Conservation (phyloP, 2,113 vertebrate genomes). For the Cavia porcellus region DNA sequence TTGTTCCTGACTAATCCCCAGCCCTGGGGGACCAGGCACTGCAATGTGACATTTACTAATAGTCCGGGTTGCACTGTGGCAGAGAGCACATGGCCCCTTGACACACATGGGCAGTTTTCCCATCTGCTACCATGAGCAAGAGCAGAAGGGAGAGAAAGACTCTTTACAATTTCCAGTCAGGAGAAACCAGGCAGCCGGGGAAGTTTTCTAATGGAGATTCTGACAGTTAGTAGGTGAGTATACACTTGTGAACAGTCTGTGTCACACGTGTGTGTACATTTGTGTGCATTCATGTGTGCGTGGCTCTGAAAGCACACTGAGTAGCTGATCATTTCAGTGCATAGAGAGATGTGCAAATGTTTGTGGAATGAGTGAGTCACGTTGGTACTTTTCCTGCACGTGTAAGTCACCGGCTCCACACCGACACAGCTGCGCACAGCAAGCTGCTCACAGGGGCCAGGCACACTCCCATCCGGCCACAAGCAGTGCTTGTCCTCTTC, state of each 20-base stretch:
- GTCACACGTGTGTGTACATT: not conserved
- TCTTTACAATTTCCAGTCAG: not conserved
- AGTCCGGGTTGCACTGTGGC: conserved; percentile 45
- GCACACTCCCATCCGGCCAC: too few relatives aligned
- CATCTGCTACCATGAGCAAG: conserved; percentile 62
- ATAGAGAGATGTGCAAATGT: not conserved
- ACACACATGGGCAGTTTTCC: conserved; percentile 61
- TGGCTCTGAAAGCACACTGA: not conserved
- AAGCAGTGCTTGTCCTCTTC: not conserved
- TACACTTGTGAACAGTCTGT: not conserved
- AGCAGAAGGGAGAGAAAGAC: too few relatives aligned
- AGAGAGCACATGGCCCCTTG: conserved; percentile 59
- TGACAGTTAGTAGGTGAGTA: not conserved
- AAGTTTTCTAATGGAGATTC: not conserved
- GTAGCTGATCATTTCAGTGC: not conserved
- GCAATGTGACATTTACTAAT: conserved; percentile 82
- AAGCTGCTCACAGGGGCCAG: not conserved
- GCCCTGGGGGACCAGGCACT: conserved; percentile 43
- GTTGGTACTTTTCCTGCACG: not conserved
- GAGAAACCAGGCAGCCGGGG: not conserved
- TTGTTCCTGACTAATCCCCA: conserved; percentile 73
- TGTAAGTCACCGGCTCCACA: not conserved
- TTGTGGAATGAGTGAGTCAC: not conserved
- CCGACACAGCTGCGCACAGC: not conserved
- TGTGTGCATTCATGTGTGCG: not conserved